Evolutionary conservation across 2,113 vertebrate genomes (phyloP), one percentile per base, ranked within the genome.

Genomic region (Bubo blakistoni): DNA sequence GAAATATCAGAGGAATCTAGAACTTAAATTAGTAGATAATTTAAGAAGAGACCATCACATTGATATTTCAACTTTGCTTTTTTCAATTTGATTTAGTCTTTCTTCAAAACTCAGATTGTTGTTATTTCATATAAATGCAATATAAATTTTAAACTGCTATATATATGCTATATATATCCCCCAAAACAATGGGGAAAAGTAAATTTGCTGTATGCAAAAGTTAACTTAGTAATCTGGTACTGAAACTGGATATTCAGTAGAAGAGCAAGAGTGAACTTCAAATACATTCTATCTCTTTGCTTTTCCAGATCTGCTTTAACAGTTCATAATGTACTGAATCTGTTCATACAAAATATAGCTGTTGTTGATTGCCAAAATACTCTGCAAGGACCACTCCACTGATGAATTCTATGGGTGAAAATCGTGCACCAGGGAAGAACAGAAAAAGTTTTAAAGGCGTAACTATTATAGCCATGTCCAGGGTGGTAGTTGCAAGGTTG

Each of bases 261-360:
- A 93, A 82, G 16, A 54, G 11, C 8, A 70, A 57, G n/a, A 40
- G 55, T 63, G 77, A 82, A 73, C 40, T 52, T 83, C 20, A 24
- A 51, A 65, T 36, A 29, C 38, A 7, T 62, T 67, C 18, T 61
- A 11, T 61, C 24, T 73, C 70, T 94, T 79, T 73, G 73, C 88
- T 82, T 36, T 79, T 91, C 65, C 73, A 94, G 67, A 54, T 92
- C 70, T 62, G 81, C 62, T 96, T 96, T 79, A 88, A 57, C 73
- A 63, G 89, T 95, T 92, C 54, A 58, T 92, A 73, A 88, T 27
- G n/a, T 89, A 89, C 67, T 93, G 71, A 95, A 59, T 88, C 59
- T 61, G 22, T 78, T 97, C 78, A 63, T 90, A 94, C 57, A 94
- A 92, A 96, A 74, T 80, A 58, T 29, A 66, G 62, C 85, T 61